Percentiles rank a stretch among this genome's conserved stretches.
Conservation (phyloP, 1,140 invertebrate genomes). For the Drosophila jambulina region DNA sequence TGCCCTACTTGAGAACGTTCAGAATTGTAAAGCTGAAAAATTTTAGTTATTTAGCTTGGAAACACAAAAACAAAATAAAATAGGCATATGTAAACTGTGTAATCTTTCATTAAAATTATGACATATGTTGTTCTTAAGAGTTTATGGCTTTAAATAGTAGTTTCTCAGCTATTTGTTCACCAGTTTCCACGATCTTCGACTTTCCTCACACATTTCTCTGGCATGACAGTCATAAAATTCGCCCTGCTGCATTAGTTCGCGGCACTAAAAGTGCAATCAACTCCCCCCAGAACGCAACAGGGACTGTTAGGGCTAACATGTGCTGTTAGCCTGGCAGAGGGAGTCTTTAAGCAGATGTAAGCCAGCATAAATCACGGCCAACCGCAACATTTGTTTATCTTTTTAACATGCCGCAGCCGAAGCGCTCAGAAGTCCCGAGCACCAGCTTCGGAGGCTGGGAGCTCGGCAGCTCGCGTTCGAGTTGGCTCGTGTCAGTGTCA, state of each 20-base stretch:
- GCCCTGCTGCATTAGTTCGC: conserved; percentile 30
- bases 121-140: background rate
- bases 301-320: conserved; percentile 27
- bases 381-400: conserved; percentile 71
- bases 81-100: background rate
- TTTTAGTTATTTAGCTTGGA: background rate
- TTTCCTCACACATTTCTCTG: conserved; percentile 28
- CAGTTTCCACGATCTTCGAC: conserved; percentile 5
- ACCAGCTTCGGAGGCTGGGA: conserved; percentile 40
- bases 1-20: background rate
- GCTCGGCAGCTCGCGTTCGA: conserved; percentile 5
- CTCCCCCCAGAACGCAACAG: conserved; percentile 6
- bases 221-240: conserved; percentile 38
- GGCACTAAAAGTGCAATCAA: conserved; percentile 12
- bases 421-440: conserved; percentile 1
- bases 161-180: background rate
- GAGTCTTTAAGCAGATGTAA: conserved; percentile 46
- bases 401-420: conserved; percentile 62
- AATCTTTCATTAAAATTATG: background rate
- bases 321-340: conserved; percentile 14
- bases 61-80: background rate
- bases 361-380: conserved; percentile 53
- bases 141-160: background rate
- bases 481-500: conserved; percentile 50
- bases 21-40: too few species aligned